Evolutionary conservation across 2,113 vertebrate genomes (phyloP), one percentile per base, ranked within the genome.

Genomic region (Gymnorhina tibicen): DNA sequence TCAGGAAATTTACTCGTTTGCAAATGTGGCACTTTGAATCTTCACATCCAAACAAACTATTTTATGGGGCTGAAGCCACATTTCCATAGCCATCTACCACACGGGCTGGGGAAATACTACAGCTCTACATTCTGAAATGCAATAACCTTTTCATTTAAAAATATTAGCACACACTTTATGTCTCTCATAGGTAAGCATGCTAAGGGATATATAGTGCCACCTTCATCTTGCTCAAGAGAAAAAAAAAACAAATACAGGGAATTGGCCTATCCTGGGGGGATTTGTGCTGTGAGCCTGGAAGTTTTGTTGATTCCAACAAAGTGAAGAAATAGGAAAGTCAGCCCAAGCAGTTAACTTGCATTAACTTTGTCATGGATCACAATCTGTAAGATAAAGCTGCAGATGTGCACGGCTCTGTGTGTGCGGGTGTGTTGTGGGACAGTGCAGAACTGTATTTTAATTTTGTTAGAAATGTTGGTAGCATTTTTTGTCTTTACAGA

Each of bases 231-330:
- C 64, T 94, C n/a, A 62, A 26, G 35, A 68, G 33, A 12, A 52
- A 93, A 68, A 32, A 49, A 92, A 83, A 93, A 73, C 73, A 68
- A 94, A 91, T 37, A 75, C 13, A 56, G 89, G 59, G 77, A 78
- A 90, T 33, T 89, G 69, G 78, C 44, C 87, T 89, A 59, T 94
- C 69, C 56, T 35, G 41, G 83, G 70, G 35, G 72, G 60, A 94
- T 82, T 97, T 74, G 85, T 82, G 89, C 81, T n/a, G 39, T 19
- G 75, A 97, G 92, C 60, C 69, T 91, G 91, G 91, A 86, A 93
- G 91, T 97, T 97, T 76, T 92, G 87, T 96, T 94, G 87, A 85
- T 94, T 97, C 76, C 93, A 91, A 70, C 13, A 21, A 52, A 7
- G 47, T 67, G 79, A 93, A 72, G 76, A 55, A 78, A 80, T 42